Conservation (phyloP, 2,797 vertebrate species). For the Gephyroberyx darwinii region DNA sequence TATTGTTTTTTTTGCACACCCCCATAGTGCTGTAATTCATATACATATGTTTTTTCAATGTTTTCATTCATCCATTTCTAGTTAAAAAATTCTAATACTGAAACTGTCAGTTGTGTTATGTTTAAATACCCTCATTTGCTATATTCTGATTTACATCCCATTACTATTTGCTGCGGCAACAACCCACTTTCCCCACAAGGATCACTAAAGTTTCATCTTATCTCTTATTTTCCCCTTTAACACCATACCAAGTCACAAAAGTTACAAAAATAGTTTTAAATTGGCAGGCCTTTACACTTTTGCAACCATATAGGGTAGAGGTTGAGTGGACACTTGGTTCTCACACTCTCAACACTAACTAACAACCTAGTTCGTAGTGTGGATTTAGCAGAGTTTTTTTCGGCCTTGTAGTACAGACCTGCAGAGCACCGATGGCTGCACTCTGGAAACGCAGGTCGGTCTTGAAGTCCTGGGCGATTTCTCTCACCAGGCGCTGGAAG, state of each 20-base stretch:
- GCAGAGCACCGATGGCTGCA: constrained; percentile 86
- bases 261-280: background rate
- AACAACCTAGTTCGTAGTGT: background rate
- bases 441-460: constrained; percentile 86
- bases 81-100: too few species aligned
- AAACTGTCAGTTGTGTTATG: too few species aligned
- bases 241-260: background rate
- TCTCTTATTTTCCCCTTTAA: background rate
- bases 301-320: background rate
- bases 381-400: background rate
- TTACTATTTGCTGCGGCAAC: too few species aligned
- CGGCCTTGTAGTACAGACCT: constrained; percentile 64
- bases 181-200: too few species aligned
- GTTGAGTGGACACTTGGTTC: background rate
- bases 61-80: too few species aligned
- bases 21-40: too few species aligned
- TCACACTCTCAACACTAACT: background rate
- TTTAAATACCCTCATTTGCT: too few species aligned
- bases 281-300: background rate
- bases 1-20: too few species aligned
- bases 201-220: too few species aligned
- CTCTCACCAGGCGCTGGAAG: constrained; percentile 82
- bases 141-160: too few species aligned
- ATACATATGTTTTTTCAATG: too few species aligned
- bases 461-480: constrained; percentile 84